Conservation (phyloP, 2,113 vertebrate genomes). For the Sisor rabdophorus region DNA sequence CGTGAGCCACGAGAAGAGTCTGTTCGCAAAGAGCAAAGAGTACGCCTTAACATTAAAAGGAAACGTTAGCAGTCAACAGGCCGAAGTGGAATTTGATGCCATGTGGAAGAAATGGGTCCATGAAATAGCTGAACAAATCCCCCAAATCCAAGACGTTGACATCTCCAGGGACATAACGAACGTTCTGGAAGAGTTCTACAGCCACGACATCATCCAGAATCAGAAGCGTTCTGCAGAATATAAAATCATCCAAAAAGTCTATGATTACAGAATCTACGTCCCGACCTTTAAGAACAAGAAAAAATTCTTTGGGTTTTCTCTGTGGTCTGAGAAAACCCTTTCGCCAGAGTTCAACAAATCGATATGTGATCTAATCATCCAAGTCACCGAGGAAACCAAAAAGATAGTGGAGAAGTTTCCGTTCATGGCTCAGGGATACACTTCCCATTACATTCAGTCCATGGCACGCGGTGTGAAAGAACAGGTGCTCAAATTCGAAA, state of each 20-base stretch:
- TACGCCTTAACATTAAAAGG: conserved; percentile 44
- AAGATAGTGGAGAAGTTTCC: not conserved
- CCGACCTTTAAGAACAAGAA: not conserved
- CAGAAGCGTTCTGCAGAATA: not conserved
- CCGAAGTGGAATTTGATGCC: conserved; percentile 42
- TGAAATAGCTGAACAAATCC: conserved; percentile 4
- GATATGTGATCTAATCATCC: conserved; percentile 1
- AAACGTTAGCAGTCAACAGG: conserved; percentile 15
- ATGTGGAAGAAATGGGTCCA: conserved; percentile 47
- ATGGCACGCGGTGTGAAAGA: conserved; percentile 48
- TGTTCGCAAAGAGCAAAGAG: conserved; percentile 50
- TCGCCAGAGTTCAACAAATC: not conserved
- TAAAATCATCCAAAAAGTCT: not conserved
- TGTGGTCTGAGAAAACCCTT: not conserved
- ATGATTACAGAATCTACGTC: not conserved
- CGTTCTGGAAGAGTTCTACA: conserved; percentile 47
- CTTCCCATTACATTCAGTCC: conserved; percentile 37
- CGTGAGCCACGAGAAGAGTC: conserved; percentile 29
- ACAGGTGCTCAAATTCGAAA: not conserved
- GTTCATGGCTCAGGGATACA: conserved; percentile 32
- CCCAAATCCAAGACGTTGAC: not conserved
- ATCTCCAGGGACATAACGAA: conserved; percentile 44
- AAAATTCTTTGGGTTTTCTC: not conserved
- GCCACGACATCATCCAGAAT: not conserved
- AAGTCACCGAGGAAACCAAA: not conserved